Evolutionary conservation across 2,888 invertebrate species (phyloP).

Genomic region (Eremobia ochroleuca): DNA sequence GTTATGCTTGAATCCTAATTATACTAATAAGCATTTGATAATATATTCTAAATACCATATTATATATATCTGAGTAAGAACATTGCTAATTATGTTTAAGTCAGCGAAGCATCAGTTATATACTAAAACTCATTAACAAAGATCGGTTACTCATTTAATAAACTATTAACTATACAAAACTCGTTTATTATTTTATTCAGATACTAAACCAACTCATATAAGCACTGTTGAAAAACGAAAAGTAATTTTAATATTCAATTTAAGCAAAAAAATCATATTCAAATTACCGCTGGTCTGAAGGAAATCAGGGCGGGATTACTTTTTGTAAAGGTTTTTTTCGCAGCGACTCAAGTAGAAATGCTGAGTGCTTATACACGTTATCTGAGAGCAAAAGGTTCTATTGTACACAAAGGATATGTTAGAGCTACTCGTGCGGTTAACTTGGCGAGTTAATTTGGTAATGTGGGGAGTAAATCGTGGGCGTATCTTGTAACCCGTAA

Average conservation of each 20-base stretch:
- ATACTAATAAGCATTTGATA: background rate
- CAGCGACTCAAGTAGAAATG: conserved; percentile 48
- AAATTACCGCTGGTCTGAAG: conserved; percentile 62
- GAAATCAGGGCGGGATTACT: conserved; percentile 69
- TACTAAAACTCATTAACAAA: background rate
- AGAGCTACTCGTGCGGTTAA: conserved; percentile 58
- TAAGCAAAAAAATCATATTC: conserved; percentile 66
- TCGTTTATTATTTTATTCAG: background rate
- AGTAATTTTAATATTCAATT: conserved; percentile 72
- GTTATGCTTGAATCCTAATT: background rate
- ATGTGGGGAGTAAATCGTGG: conserved; percentile 47
- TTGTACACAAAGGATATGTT: conserved; percentile 51
- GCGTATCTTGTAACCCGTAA: background rate
- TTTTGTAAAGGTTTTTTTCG: conserved; percentile 63
- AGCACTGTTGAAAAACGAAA: conserved; percentile 28
- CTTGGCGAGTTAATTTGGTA: conserved; percentile 64
- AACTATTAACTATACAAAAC: background rate
- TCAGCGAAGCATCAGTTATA: background rate
- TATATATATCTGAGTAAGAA: background rate
- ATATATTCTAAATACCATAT: background rate
- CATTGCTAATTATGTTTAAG: background rate
- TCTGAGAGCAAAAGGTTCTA: conserved; percentile 58
- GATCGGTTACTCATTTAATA: too few relatives aligned
- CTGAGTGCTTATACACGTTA: conserved; percentile 55
- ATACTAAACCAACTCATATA: background rate